phyloP scores from a whole-genome alignment of 2,797 vertebrate species.

The Crossoptilon crossoptilon region DNA sequence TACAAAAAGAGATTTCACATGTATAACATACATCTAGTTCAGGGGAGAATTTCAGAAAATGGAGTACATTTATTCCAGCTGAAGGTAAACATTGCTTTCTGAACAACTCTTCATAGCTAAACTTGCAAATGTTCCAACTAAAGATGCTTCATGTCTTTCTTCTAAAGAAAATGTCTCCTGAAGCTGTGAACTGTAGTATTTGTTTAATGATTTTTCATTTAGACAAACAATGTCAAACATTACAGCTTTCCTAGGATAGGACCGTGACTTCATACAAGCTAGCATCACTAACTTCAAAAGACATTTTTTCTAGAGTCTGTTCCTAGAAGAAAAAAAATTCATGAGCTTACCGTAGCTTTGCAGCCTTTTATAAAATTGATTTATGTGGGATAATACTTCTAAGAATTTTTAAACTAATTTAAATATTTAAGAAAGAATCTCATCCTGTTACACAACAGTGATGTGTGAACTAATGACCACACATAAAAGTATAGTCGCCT shows the following conservation, averaged over 20 bases:
- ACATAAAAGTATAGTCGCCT: neutral
- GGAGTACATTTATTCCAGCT: constrained; percentile 28
- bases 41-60: constrained; percentile 41
- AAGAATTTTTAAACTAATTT: neutral
- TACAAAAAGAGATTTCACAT: constrained; percentile 72
- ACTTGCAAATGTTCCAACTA: neutral
- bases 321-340: neutral
- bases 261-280: neutral
- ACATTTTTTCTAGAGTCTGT: neutral
- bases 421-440: neutral
- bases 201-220: neutral
- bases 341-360: neutral
- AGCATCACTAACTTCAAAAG: neutral
- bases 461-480: neutral
- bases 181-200: neutral
- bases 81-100: constrained; percentile 29
- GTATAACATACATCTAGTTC: constrained; percentile 60
- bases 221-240: neutral
- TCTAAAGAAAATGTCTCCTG: neutral
- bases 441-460: neutral
- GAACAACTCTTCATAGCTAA: neutral
- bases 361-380: neutral
- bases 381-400: neutral
- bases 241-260: neutral
- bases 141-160: neutral